phyloP scores from a whole-genome alignment of 2,797 vertebrate species.

The Rhadinocentrus ornatus region DNA sequence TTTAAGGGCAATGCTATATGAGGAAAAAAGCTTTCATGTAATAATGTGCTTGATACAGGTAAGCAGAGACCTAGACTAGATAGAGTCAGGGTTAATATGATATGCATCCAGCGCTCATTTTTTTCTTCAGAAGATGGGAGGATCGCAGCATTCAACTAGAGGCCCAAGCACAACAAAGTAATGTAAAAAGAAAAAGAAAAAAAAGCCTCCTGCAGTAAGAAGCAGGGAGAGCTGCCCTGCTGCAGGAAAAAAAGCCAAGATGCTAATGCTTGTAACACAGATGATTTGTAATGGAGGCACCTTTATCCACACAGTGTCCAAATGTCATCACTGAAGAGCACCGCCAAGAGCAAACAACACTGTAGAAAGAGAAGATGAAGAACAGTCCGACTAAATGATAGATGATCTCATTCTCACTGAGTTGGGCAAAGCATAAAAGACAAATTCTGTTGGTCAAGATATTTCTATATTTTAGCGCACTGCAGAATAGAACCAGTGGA shows the following conservation, averaged over 20 bases:
- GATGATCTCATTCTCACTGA: constrained; percentile 66
- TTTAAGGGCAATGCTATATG: constrained; percentile 29
- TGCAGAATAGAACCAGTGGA: constrained; percentile 71
- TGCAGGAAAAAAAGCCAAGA: constrained; percentile 68
- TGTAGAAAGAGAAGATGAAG: constrained; percentile 61
- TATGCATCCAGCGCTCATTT: constrained; percentile 17
- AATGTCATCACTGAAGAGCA: constrained; percentile 43
- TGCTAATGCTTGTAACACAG: constrained; percentile 51
- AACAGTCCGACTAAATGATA: constrained; percentile 71
- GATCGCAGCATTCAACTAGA: constrained; percentile 46
- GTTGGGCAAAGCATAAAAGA: constrained; percentile 62
- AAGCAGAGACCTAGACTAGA: constrained; percentile 14
- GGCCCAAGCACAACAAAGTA: constrained; percentile 57
- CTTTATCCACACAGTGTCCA: constrained; percentile 42
- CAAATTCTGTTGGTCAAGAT: constrained; percentile 70
- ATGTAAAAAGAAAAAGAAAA: constrained; percentile 21
- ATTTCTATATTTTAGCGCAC: constrained; percentile 73
- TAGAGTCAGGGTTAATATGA: constrained; percentile 33
- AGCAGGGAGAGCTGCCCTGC: constrained; percentile 74
- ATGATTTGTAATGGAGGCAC: constrained; percentile 47
- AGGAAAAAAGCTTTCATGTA: constrained; percentile 17
- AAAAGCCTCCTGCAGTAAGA: constrained; percentile 62
- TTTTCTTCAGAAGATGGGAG: constrained; percentile 28
- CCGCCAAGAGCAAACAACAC: constrained; percentile 27
- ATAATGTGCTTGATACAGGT: constrained; percentile 25